Conservation (phyloP, 2,888 invertebrate genomes). For the Helicoverpa assulta region DNA sequence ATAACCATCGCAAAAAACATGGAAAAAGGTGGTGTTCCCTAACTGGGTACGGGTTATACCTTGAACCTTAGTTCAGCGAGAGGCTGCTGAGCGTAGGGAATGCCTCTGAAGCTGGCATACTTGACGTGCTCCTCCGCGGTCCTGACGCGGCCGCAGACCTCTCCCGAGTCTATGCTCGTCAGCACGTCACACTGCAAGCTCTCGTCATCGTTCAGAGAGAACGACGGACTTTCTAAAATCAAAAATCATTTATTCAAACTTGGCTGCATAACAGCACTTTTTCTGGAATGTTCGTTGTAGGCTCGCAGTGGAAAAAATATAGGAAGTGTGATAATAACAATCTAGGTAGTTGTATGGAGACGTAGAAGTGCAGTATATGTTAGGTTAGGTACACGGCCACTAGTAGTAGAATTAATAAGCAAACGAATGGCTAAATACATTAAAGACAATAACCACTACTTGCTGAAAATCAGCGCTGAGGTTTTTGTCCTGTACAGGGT, state of each 20-base stretch:
- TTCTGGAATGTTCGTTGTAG: conserved; percentile 12
- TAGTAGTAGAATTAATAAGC: no score
- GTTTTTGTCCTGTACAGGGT: no score
- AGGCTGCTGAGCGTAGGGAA: conserved; percentile 83
- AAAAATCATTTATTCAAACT: no score
- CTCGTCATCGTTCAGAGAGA: conserved; percentile 13
- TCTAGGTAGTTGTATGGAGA: no score
- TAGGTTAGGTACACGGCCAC: no score
- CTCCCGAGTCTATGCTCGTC: conserved; percentile 72
- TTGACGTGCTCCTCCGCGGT: conserved; percentile 58
- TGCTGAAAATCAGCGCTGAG: no score
- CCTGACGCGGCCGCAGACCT: conserved; percentile 74
- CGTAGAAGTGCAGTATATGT: no score
- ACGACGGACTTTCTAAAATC: conserved; percentile 22
- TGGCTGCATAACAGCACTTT: no score
- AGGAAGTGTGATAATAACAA: no score
- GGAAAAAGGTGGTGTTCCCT: not conserved
- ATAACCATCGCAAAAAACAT: not conserved
- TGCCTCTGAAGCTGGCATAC: conserved; percentile 81
- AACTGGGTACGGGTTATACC: conserved; percentile 23
- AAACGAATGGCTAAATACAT: no score
- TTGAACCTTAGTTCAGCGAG: conserved; percentile 72
- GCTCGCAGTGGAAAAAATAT: no score
- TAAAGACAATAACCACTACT: no score
- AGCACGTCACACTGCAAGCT: conserved; percentile 49